Evolutionary conservation across 2,888 invertebrate genomes (phyloP).

Genomic region (Toxonevra muliebris): DNA sequence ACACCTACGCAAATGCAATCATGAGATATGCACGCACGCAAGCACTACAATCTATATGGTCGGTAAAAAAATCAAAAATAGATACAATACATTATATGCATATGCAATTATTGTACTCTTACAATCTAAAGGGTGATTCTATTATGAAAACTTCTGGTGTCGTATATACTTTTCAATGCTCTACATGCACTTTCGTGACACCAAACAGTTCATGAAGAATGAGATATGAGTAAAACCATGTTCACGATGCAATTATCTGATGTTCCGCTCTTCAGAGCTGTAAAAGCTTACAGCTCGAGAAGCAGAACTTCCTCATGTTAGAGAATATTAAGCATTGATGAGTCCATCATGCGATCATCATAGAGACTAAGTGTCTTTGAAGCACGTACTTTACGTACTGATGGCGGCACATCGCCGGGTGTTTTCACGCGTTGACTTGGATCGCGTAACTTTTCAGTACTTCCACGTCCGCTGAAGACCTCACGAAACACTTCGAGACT

Average conservation of each 20-base stretch:
- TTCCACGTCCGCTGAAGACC: slow-evolving; percentile 74
- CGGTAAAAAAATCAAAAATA: not conserved
- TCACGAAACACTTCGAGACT: slow-evolving; percentile 81
- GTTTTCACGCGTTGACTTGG: slow-evolving; percentile 82
- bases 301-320: slow-evolving; percentile 67
- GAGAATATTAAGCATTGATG: slow-evolving; percentile 62
- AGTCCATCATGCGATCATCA: slow-evolving; percentile 87
- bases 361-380: slow-evolving; percentile 84
- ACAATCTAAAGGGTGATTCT: no score
- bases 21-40: slow-evolving; percentile 6
- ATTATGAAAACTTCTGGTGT: no score
- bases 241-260: no score
- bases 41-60: not conserved
- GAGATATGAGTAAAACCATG: not conserved
- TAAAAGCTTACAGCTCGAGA: slow-evolving; percentile 60
- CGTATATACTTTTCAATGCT: no score
- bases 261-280: not conserved
- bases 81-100: not conserved
- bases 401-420: slow-evolving; percentile 83
- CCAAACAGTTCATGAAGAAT: not conserved
- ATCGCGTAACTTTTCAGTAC: slow-evolving; percentile 73
- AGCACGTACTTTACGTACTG: slow-evolving; percentile 76
- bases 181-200: no score
- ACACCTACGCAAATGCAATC: slow-evolving; percentile 19
- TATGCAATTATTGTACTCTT: not conserved